These are phyloP conservation scores for Menidia menidia DNA, from an alignment of 2,797 vertebrate genomes.

Conservation along the genomic window DNA sequence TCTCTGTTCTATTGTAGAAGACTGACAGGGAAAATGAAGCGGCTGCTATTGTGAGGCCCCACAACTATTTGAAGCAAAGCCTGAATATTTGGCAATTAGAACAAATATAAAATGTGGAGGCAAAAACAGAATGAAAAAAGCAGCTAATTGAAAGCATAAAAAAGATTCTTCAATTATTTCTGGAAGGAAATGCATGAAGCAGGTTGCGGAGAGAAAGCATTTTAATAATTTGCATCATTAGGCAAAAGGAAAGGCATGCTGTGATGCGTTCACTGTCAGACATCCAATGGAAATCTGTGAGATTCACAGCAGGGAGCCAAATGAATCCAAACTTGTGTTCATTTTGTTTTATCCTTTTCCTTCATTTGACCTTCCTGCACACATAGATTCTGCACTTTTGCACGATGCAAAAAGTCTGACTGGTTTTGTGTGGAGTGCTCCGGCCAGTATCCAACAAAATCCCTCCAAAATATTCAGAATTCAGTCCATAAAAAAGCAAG, in stretches of 20 bases:
- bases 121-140: conserved; percentile 11
- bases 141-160: conserved; percentile 75
- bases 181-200: conserved; percentile 60
- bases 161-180: conserved; percentile 73
- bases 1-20: conserved; percentile 41
- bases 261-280: conserved; percentile 37
- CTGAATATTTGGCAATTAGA: conserved; percentile 69
- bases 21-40: conserved; percentile 70
- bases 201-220: conserved; percentile 57
- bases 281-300: conserved; percentile 36
- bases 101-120: conserved; percentile 39
- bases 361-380: background rate
- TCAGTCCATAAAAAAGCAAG: conserved; percentile 62
- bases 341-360: conserved; percentile 16
- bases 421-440: conserved; percentile 8
- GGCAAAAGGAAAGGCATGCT: conserved; percentile 33
- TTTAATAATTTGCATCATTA: conserved; percentile 74
- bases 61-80: conserved; percentile 46
- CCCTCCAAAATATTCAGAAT: conserved; percentile 19
- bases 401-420: background rate
- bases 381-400: background rate
- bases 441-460: background rate
- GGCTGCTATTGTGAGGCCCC: conserved; percentile 43
- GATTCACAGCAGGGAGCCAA: conserved; percentile 43
- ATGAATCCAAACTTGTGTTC: conserved; percentile 18